Conservation (phyloP, 1,140 invertebrate species). For the Tetragnatha versicolor region DNA sequence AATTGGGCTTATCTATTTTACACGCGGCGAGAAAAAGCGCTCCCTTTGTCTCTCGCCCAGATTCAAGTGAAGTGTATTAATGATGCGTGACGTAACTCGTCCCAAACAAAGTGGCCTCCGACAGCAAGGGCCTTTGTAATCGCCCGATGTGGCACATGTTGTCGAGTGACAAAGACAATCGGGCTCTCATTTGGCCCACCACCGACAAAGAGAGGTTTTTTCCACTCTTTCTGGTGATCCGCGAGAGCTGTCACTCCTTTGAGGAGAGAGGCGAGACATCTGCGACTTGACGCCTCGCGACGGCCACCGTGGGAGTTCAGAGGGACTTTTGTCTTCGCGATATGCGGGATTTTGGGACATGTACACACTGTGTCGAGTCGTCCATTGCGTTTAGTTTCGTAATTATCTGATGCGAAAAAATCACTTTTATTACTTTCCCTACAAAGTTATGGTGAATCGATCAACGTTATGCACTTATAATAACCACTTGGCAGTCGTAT, state of each 20-base stretch:
- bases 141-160: slow-evolving; percentile 25
- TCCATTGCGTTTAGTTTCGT: too few species aligned
- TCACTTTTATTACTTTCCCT: too few species aligned
- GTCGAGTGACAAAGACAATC: slow-evolving; percentile 41
- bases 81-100: slow-evolving; percentile 36
- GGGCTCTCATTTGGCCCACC: slow-evolving; percentile 19
- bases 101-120: slow-evolving; percentile 34
- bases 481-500: too few species aligned
- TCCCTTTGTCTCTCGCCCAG: not conserved
- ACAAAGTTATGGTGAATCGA: too few species aligned
- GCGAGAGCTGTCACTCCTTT: slow-evolving; percentile 14
- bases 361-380: too few species aligned
- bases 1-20: too few species aligned
- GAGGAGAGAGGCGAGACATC: slow-evolving; percentile 23
- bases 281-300: slow-evolving; percentile 15
- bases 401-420: too few species aligned
- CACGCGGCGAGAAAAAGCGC: not conserved
- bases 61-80: slow-evolving; percentile 49
- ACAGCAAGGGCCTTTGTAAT: slow-evolving; percentile 30
- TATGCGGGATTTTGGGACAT: too few species aligned
- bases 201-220: slow-evolving; percentile 5
- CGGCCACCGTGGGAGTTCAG: not conserved
- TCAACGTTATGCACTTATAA: too few species aligned
- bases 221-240: not conserved
- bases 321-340: slow-evolving; percentile 29